Evolutionary conservation across 2,113 vertebrate species (phyloP).

Genomic region (Scalopus aquaticus): DNA sequence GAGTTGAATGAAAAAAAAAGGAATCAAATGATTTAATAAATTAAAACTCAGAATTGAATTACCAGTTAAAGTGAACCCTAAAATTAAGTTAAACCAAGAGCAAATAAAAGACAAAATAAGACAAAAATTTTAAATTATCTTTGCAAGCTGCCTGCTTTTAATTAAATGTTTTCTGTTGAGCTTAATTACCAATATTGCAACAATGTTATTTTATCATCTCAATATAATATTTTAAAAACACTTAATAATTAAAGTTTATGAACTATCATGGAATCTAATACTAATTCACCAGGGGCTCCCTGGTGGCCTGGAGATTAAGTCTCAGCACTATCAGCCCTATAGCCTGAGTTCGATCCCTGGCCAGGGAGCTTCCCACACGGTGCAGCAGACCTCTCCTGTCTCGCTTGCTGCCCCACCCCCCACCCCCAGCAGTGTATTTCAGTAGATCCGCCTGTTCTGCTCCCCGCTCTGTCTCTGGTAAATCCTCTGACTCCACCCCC

Average conservation of each 20-base stretch:
- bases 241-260: conserved; percentile 32
- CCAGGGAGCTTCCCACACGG: no score
- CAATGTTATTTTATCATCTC: conserved; percentile 30
- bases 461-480: no score
- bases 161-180: conserved; percentile 54
- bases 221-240: not conserved
- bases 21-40: conserved; percentile 46
- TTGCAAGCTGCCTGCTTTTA: conserved; percentile 48
- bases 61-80: conserved; percentile 14
- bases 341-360: no score
- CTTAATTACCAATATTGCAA: conserved; percentile 36
- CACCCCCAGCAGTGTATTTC: no score
- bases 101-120: conserved; percentile 24
- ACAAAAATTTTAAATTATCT: conserved; percentile 28
- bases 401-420: no score
- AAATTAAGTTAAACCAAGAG: conserved; percentile 60
- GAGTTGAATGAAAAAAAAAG: not conserved
- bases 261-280: not conserved
- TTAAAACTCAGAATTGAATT: conserved; percentile 54
- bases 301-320: no score
- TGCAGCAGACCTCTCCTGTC: no score
- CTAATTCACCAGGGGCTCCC: no score
- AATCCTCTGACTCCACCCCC: no score
- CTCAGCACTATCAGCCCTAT: no score
- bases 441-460: no score